Evolutionary conservation across 2,797 vertebrate genomes (phyloP).

Genomic region (Arrhamphus sclerolepis): DNA sequence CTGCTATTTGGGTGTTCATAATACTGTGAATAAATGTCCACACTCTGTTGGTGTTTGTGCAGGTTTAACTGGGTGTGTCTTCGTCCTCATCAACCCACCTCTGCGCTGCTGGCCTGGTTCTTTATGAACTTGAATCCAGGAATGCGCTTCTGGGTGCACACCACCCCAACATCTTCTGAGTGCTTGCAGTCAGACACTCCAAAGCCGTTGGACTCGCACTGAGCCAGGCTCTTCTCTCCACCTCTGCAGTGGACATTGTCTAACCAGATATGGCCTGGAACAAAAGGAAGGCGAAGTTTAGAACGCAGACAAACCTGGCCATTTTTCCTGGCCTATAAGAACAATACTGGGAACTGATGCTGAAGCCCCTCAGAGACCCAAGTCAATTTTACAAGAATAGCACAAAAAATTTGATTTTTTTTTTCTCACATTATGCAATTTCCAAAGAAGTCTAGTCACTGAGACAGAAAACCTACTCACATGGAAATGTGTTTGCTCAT

Average conservation of each 20-base stretch:
- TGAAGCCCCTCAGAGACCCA: not conserved
- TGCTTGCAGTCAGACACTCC: constrained; percentile 95
- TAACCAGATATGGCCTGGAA: constrained; percentile 89
- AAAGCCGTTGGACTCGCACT: constrained; percentile 90
- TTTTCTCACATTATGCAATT: not conserved
- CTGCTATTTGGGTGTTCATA: constrained; percentile 12
- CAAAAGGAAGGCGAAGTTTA: not conserved
- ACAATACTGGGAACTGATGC: too few species aligned
- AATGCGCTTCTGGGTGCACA: constrained; percentile 91
- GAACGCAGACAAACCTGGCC: not conserved
- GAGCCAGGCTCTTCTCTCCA: constrained; percentile 84
- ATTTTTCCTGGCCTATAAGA: not conserved
- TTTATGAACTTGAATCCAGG: constrained; percentile 90
- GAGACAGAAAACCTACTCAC: constrained; percentile 40
- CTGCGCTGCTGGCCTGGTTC: constrained; percentile 75
- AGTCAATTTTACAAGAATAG: not conserved
- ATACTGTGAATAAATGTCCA: constrained; percentile 6
- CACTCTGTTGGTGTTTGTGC: constrained; percentile 3
- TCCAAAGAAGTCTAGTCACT: constrained; percentile 26
- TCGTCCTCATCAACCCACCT: constrained; percentile 71
- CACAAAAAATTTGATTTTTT: not conserved
- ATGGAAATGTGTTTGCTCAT: constrained; percentile 40
- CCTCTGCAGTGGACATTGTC: constrained; percentile 93
- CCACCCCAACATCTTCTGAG: constrained; percentile 91
- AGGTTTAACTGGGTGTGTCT: constrained; percentile 1